These are phyloP conservation scores for Oryzias sinensis DNA, from an alignment of 2,797 vertebrate genomes.

Conservation along the genomic window DNA sequence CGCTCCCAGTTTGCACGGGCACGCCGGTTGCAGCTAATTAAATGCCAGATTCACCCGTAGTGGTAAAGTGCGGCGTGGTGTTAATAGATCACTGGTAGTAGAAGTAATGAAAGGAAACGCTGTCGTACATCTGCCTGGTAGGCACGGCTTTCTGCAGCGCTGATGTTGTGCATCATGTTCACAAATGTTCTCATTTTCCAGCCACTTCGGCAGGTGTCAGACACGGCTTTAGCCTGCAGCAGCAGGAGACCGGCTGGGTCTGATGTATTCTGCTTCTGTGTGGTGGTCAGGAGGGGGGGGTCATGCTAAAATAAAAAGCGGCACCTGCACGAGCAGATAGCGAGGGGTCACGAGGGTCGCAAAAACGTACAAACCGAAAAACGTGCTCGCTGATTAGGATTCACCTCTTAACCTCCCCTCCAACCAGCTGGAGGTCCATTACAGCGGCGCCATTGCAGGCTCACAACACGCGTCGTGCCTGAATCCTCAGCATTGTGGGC, in stretches of 20 bases:
- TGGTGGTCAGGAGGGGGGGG: conserved; percentile 1
- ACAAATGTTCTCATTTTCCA: neutral
- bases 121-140: neutral
- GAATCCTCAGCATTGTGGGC: conserved; percentile 34
- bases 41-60: neutral
- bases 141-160: neutral
- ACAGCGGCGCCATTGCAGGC: conserved; percentile 15
- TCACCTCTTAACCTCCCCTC: conserved; percentile 21
- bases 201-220: neutral
- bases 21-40: conserved; percentile 1
- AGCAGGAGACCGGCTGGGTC: conserved; percentile 1
- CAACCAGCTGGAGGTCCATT: conserved; percentile 20
- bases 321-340: neutral
- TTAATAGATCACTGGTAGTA: neutral
- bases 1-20: neutral
- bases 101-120: conserved; percentile 5
- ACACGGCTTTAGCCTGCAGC: neutral
- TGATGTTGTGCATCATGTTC: neutral
- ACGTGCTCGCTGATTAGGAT: neutral
- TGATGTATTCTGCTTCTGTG: conserved; percentile 1
- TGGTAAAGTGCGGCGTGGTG: conserved; percentile 4
- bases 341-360: neutral
- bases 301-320: neutral
- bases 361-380: conserved; percentile 7
- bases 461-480: conserved; percentile 20